phyloP scores from a whole-genome alignment of 2,888 invertebrate genomes.

The Cepaea hortensis region DNA sequence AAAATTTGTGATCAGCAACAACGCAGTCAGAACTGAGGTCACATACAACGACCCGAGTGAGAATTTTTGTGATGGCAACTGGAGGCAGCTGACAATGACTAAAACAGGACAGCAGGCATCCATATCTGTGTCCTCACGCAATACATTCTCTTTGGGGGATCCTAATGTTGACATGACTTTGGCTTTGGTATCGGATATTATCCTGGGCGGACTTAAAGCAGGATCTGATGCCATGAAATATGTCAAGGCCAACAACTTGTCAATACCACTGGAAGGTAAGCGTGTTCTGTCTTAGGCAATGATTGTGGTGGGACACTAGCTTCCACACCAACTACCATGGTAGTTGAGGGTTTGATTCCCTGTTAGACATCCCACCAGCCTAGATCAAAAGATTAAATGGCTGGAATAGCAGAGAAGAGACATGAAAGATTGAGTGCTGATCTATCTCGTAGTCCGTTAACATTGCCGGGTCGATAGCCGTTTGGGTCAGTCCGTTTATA shows the following conservation, averaged over 20 bases:
- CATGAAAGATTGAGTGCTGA: too few species aligned
- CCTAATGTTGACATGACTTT: constrained; percentile 55
- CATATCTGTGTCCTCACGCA: constrained; percentile 55
- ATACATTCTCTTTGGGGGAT: constrained; percentile 57
- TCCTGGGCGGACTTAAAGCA: constrained; percentile 69
- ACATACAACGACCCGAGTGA: constrained; percentile 55
- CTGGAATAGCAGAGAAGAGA: too few species aligned
- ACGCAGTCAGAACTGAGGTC: constrained; percentile 55
- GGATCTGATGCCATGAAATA: constrained; percentile 61
- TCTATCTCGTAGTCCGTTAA: too few species aligned
- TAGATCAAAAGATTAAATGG: too few species aligned
- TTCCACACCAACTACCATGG: neutral
- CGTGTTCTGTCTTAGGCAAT: neutral
- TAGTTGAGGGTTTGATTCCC: neutral
- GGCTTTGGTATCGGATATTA: constrained; percentile 63
- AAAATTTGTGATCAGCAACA: constrained; percentile 65
- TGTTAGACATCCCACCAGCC: neutral
- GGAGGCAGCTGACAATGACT: constrained; percentile 59
- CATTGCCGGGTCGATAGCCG: too few species aligned
- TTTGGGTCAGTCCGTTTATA: too few species aligned
- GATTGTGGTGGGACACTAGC: neutral
- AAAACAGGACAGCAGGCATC: constrained; percentile 63
- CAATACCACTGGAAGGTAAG: constrained; percentile 58
- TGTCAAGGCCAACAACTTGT: constrained; percentile 58
- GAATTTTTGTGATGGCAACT: constrained; percentile 69